These are phyloP conservation scores for Pseudococcus jackbeardsleyi DNA, from an alignment of 2,888 invertebrate genomes.

Conservation along the genomic window DNA sequence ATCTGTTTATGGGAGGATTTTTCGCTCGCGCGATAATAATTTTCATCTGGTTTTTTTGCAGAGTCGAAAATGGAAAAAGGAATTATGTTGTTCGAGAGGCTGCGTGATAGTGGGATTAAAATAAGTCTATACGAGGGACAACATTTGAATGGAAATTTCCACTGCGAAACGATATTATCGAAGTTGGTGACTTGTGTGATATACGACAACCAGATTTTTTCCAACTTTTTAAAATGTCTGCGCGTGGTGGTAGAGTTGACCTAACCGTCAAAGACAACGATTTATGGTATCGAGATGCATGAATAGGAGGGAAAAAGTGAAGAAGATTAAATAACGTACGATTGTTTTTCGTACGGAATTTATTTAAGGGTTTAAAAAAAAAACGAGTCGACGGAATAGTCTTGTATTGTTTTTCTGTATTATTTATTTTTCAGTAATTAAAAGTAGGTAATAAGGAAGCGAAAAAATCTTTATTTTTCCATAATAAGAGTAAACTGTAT, in stretches of 20 bases:
- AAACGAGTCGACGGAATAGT: neutral
- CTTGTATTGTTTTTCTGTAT: neutral
- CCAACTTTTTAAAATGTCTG: neutral
- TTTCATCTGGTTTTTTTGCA: neutral
- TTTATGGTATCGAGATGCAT: neutral
- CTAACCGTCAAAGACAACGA: neutral
- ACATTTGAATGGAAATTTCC: neutral
- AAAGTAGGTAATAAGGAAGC: conserved; percentile 26
- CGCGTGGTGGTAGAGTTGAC: neutral
- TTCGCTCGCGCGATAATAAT: neutral
- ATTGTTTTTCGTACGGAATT: conserved; percentile 15
- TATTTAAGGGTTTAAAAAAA: neutral
- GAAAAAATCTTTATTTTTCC: conserved; percentile 3
- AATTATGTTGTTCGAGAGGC: neutral
- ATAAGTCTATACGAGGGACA: neutral
- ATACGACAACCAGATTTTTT: neutral
- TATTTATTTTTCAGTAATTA: neutral
- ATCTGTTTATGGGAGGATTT: neutral
- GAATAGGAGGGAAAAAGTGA: neutral
- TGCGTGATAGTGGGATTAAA: neutral
- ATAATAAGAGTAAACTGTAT: neutral
- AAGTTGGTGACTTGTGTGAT: neutral
- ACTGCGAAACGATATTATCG: neutral
- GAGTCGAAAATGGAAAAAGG: neutral
- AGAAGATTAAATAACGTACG: neutral